Evolutionary conservation across 2,888 invertebrate species (phyloP).

Genomic region (Trachelus tabidus): DNA sequence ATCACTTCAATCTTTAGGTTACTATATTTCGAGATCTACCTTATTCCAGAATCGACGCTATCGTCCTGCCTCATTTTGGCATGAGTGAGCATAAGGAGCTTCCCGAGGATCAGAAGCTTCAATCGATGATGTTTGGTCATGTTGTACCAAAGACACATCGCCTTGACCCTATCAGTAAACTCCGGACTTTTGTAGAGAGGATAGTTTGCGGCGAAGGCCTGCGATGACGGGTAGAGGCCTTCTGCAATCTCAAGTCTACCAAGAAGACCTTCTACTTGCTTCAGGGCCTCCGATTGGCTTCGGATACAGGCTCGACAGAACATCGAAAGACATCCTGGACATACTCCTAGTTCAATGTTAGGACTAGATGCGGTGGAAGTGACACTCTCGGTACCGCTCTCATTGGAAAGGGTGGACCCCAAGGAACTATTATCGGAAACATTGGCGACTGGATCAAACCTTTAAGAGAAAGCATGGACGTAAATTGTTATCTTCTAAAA

Average conservation of each 20-base stretch:
- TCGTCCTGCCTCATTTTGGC: slow-evolving; percentile 52
- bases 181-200: slow-evolving; percentile 75
- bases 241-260: slow-evolving; percentile 81
- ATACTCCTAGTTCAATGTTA: slow-evolving; percentile 54
- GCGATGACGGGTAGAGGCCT: slow-evolving; percentile 85
- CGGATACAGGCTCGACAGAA: slow-evolving; percentile 78
- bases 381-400: slow-evolving; percentile 29
- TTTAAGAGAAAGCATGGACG: slow-evolving; percentile 17
- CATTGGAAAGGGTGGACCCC: slow-evolving; percentile 29
- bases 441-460: slow-evolving; percentile 46
- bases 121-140: slow-evolving; percentile 86
- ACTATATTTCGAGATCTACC: slow-evolving; percentile 2
- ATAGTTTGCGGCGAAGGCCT: slow-evolving; percentile 81
- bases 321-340: slow-evolving; percentile 79
- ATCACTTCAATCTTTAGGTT: not conserved
- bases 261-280: slow-evolving; percentile 79
- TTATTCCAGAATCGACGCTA: slow-evolving; percentile 45
- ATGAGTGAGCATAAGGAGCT: slow-evolving; percentile 70
- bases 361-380: slow-evolving; percentile 23
- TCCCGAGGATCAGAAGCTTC: slow-evolving; percentile 80
- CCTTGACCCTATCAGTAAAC: slow-evolving; percentile 78
- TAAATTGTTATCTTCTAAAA: not conserved
- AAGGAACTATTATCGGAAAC: slow-evolving; percentile 28
- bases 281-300: slow-evolving; percentile 79
- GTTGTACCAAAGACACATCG: slow-evolving; percentile 93